Evolutionary conservation across 2,113 vertebrate species (phyloP).

Genomic region (Paramormyrops kingsleyae): DNA sequence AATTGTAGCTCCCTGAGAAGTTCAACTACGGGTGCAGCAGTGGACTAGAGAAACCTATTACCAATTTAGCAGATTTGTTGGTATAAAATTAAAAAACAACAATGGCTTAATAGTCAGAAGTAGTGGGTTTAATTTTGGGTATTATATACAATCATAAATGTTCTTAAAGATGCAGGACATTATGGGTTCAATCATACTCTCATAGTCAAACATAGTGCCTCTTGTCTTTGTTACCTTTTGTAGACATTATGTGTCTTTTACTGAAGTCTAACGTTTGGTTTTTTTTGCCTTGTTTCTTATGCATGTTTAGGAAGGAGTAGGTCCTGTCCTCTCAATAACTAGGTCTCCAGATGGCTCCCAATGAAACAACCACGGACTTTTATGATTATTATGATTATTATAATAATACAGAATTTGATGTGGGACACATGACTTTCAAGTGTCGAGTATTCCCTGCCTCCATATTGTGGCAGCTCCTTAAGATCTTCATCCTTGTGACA

Average conservation of each 20-base stretch:
- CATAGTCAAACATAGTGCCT: background rate
- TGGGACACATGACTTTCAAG: background rate
- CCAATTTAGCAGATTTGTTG: background rate
- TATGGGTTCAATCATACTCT: background rate
- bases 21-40: background rate
- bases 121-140: background rate
- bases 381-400: background rate
- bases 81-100: background rate
- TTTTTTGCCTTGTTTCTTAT: background rate
- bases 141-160: background rate
- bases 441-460: background rate
- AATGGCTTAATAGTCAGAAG: background rate
- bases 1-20: background rate
- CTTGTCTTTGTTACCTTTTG: background rate
- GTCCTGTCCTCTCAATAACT: background rate
- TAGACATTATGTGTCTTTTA: background rate
- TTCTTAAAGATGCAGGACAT: background rate
- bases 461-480: conserved; percentile 1
- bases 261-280: background rate
- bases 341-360: background rate
- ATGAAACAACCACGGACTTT: background rate
- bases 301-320: background rate
- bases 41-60: background rate
- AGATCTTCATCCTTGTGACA: conserved; percentile 22
- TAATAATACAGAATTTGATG: background rate